These are phyloP conservation scores for Rousettus madagascariensis DNA, from an alignment of 2,797 vertebrate species.

Conservation along the genomic window DNA sequence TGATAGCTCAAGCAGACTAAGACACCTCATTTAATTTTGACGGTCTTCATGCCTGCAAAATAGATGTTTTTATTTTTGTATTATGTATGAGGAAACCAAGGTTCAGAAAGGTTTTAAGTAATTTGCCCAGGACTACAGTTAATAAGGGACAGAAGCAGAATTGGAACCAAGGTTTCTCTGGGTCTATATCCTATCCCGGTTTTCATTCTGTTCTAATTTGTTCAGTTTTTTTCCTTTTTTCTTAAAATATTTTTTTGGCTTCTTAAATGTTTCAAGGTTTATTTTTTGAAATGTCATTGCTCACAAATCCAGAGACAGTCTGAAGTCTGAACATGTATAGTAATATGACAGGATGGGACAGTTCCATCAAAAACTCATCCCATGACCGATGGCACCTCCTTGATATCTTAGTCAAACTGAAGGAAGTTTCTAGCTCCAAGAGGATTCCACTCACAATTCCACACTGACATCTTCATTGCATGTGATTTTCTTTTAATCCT, in stretches of 20 bases:
- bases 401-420: not conserved
- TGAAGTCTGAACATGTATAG: not conserved
- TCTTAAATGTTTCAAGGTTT: not conserved
- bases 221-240: not conserved
- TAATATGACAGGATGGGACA: not conserved
- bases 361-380: not conserved
- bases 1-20: not conserved
- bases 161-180: not conserved
- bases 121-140: not conserved
- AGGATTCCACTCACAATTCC: not conserved
- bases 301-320: not conserved
- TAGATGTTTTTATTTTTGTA: not conserved
- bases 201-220: constrained; percentile 18
- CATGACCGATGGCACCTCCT: not conserved
- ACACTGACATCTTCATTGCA: not conserved
- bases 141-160: not conserved
- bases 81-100: not conserved
- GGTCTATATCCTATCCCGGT: not conserved
- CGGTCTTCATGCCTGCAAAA: not conserved
- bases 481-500: not conserved
- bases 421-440: not conserved
- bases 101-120: not conserved
- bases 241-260: not conserved
- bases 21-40: not conserved
- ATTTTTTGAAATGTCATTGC: not conserved